Evolutionary conservation across 2,113 vertebrate species (phyloP).

Genomic region (Ramphastos sulfuratus): DNA sequence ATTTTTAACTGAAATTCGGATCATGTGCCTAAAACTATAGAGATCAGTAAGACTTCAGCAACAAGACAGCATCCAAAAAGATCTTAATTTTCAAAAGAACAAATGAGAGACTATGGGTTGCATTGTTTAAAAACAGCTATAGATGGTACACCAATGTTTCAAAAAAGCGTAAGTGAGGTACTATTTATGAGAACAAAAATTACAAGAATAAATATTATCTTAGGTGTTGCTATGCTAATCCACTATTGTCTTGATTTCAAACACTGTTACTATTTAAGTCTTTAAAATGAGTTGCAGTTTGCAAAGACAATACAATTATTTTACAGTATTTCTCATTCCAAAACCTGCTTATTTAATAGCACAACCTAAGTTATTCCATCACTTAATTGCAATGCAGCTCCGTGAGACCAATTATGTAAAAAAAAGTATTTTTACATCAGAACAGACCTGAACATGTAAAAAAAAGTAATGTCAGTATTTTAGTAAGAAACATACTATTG

Average conservation of each 20-base stretch:
- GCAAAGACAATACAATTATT: background rate
- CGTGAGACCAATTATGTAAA: background rate
- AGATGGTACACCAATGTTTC: background rate
- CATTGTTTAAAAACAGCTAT: background rate
- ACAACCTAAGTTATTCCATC: slow-evolving; percentile 22
- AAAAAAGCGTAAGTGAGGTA: background rate
- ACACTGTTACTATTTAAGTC: background rate
- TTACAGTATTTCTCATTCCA: background rate
- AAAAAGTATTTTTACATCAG: background rate
- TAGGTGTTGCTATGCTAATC: background rate
- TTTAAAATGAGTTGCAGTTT: background rate
- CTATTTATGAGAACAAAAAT: background rate
- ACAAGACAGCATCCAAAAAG: background rate
- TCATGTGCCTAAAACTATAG: background rate
- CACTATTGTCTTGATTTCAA: background rate
- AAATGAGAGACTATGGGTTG: background rate
- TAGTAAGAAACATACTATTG: background rate
- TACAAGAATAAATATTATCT: background rate
- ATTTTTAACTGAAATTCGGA: background rate
- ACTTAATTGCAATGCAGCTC: background rate
- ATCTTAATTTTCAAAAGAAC: background rate
- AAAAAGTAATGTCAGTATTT: background rate
- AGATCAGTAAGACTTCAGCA: background rate
- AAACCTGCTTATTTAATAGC: slow-evolving; percentile 21
- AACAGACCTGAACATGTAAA: background rate